Base-by-base conservation (phyloP, 2,113 vertebrate species). In the Hippocampus mohnikei region DNA sequence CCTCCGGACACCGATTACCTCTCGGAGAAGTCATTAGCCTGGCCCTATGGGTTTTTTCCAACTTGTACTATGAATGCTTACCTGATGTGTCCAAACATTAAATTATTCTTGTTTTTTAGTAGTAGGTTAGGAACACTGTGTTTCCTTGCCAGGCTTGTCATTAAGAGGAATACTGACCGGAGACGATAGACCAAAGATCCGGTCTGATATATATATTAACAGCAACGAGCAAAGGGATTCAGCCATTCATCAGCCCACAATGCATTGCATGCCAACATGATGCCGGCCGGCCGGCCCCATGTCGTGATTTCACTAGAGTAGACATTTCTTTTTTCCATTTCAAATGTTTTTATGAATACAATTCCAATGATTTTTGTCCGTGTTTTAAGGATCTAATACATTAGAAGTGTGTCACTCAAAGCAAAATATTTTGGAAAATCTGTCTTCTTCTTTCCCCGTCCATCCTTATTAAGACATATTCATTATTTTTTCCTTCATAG, bases 391-490 rank as follows among this genome's bases (percentile, higher is more conserved):
- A 59, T 33, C 27, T 18, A 33, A 5, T 58, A 11, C 23, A 80
- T 44, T 63, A 72, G 61, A 80, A 76, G 74, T 86, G 83, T 87
- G 84, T 80, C 79, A 84, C 87, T 86, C 86, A 86, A 89, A 88
- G 86, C 85, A 86, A 90, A 88, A 87, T 86, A 84, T 72, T 77
- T 83, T 5, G 23, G 69, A 15, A 25, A 65, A 65, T 65, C 18
- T 65, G 40, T 40, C 18, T 23, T 21, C 10, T 1, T n/a, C 23
- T n/a, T n/a, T 13, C 12, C 1, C 64, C 15, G 23, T 25, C 40
- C 64, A 48, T 65, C 23, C 20, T 44, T 44, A 37, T 37, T 53
- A 48, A 50, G 46, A 16, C 46, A 16, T 21, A 67, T 53, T 67
- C 48, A 53, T 52, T 13, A 42, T 65, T 42, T 44, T 85, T 81